Evolutionary conservation across 2,797 vertebrate genomes (phyloP), one percentile per base, ranked within the genome.

Genomic region (Siniperca undulata): DNA sequence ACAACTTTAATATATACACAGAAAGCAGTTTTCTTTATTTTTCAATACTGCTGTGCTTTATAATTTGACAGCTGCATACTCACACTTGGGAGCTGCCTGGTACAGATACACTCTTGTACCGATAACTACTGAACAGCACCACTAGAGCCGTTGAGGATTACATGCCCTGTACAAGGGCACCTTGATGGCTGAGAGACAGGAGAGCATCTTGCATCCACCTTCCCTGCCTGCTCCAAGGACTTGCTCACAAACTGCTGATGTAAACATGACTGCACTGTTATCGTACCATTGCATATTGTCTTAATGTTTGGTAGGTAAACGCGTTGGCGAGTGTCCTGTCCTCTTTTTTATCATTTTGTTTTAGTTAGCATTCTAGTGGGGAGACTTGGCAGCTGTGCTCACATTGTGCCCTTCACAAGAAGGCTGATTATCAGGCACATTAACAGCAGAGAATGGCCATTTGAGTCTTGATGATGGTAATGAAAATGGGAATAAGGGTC

Each of bases 371-470:
- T 68, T 74, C 75, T 82, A 82, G 72, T 34, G 9, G 46, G 5
- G 19, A 56, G 59, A 74, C 62, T 82, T 88, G 89, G 86, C 88
- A 83, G 82, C 78, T 36, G 38, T 52, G 59, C 70, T 68, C 70
- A 71, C 62, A 42, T 73, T 69, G 20, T 89, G 87, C 79, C 83
- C 86, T 90, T 91, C 86, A 84, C 60, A 64, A 79, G 69, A 62
- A 70, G 40, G 52, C 52, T 80, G 82, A 91, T 91, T 78, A 92
- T 84, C 40, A 70, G 56, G 69, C 64, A 65, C 81, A 85, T 89
- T 92, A 87, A 80, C 77, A 85, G 70, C 64, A 91, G 79, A 52
- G 40, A 91, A 89, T 40, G 80, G 65, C 74, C 44, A 1, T 86
- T 87, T 83, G 77, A 84, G 91, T 89, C 64, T 40, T 84, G 80